Percentiles rank a stretch among this genome's conserved stretches.
phyloP scores from a whole-genome alignment of 2,113 vertebrate genomes.

The Brevimyrus niger region DNA sequence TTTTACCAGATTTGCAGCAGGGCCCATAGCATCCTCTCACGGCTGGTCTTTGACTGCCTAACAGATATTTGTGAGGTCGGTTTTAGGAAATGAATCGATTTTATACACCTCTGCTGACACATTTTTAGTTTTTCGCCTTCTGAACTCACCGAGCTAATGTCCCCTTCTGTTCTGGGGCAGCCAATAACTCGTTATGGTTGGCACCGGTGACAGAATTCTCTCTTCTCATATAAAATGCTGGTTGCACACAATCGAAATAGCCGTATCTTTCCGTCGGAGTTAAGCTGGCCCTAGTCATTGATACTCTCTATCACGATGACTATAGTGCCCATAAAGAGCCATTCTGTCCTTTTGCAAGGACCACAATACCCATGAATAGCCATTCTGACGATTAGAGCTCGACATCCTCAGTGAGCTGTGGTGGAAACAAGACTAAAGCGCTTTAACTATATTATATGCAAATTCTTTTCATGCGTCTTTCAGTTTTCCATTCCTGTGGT shows the following conservation, averaged over 20 bases:
- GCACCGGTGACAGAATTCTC: slow-evolving; percentile 24
- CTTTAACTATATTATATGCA: slow-evolving; percentile 26
- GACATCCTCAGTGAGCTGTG: background rate
- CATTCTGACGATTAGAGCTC: slow-evolving; percentile 5
- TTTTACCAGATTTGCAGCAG: slow-evolving; percentile 17
- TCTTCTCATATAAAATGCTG: slow-evolving; percentile 43
- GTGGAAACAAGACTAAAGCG: slow-evolving; percentile 17
- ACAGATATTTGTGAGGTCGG: slow-evolving; percentile 12
- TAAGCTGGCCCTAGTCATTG: slow-evolving; percentile 27
- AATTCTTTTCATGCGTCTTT: slow-evolving; percentile 7
- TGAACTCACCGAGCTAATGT: background rate
- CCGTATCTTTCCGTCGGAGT: slow-evolving; percentile 27
- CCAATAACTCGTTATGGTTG: background rate
- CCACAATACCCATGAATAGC: slow-evolving; percentile 4
- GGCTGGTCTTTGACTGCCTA: background rate
- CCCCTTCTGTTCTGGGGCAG: background rate
- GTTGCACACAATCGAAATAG: slow-evolving; percentile 28
- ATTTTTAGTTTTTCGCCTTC: background rate
- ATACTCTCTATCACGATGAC: background rate
- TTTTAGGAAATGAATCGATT: slow-evolving; percentile 13
- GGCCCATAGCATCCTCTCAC: slow-evolving; percentile 13
- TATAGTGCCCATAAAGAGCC: slow-evolving; percentile 9
- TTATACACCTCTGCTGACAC: slow-evolving; percentile 41
- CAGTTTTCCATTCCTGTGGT: background rate
- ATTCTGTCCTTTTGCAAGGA: background rate